Evolutionary conservation across 2,888 invertebrate genomes (phyloP).

Genomic region (Synanthedon myopaeformis): DNA sequence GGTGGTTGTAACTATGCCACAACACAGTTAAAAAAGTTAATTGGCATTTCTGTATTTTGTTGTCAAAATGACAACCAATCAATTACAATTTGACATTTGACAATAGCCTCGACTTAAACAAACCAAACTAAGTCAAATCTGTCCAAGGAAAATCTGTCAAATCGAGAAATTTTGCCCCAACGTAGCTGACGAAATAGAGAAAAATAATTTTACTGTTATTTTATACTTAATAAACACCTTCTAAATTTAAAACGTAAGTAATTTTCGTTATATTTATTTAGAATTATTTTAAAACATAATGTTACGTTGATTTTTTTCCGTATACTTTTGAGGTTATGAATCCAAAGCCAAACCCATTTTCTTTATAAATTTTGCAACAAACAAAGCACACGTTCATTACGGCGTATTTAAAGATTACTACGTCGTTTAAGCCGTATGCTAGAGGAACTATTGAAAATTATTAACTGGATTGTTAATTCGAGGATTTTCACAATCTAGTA

Average conservation of each 20-base stretch:
- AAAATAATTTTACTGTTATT: too few relatives aligned
- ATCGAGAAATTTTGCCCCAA: too few relatives aligned
- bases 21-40: too few relatives aligned
- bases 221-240: not conserved
- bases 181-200: too few relatives aligned
- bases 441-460: constrained; percentile 13
- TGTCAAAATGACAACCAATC: too few relatives aligned
- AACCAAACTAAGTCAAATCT: too few relatives aligned
- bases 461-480: not conserved
- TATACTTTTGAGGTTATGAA: not conserved
- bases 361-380: not conserved
- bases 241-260: not conserved
- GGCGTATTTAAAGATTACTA: constrained; percentile 25
- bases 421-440: constrained; percentile 40
- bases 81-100: too few relatives aligned
- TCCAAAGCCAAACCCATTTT: not conserved
- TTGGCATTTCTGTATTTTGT: too few relatives aligned
- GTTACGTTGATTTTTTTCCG: not conserved
- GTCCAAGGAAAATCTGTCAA: too few relatives aligned
- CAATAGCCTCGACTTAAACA: too few relatives aligned
- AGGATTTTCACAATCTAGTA: too few relatives aligned
- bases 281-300: not conserved
- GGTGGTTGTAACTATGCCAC: too few relatives aligned
- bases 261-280: not conserved
- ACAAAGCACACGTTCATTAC: constrained; percentile 46